phyloP scores from a whole-genome alignment of 2,113 vertebrate species.

The Saiga tatarica region DNA sequence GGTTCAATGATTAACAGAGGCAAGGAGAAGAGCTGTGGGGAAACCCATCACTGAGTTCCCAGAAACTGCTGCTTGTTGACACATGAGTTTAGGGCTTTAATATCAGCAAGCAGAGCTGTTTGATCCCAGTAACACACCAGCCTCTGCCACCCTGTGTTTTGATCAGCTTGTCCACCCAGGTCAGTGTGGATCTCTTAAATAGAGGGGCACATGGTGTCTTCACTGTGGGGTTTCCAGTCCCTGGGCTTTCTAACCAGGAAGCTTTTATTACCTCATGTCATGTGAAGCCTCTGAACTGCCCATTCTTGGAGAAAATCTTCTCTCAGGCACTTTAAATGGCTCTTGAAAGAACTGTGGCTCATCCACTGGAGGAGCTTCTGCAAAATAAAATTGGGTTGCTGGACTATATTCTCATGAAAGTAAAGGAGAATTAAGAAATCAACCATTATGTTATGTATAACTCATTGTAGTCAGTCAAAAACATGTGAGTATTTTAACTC shows the following conservation, averaged over 20 bases:
- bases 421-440: neutral
- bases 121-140: neutral
- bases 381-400: neutral
- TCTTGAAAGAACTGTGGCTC: neutral
- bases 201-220: neutral
- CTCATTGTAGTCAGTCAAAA: neutral
- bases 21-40: neutral
- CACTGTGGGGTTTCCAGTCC: neutral
- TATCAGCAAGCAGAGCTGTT: slow-evolving; percentile 7
- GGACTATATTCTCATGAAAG: neutral
- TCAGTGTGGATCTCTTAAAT: neutral
- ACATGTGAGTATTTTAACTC: neutral
- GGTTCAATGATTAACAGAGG: slow-evolving; percentile 57
- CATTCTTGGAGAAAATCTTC: neutral
- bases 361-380: neutral
- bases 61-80: neutral
- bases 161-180: neutral
- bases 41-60: neutral
- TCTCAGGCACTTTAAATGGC: neutral
- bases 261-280: neutral
- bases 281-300: rapidly evolving
- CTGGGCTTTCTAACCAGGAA: neutral
- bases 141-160: neutral
- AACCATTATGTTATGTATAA: neutral
- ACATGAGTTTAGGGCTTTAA: neutral